Evolutionary conservation across 2,888 invertebrate genomes (phyloP), one percentile per base, ranked within the genome.

Genomic region (Ganaspis brasiliensis): DNA sequence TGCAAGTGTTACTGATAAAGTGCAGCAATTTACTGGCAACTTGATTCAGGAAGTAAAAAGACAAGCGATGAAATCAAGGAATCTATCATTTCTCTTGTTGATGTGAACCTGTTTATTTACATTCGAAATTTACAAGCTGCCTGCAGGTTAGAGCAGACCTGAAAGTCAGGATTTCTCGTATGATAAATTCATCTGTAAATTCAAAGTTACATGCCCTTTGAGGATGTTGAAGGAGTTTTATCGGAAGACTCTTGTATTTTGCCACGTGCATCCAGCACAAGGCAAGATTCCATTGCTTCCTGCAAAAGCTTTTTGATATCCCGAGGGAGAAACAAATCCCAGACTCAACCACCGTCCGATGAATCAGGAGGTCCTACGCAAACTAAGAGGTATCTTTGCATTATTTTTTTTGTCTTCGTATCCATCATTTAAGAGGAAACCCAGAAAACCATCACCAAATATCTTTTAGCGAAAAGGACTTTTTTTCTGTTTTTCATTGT

Each of bases 331-430:
- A 72, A 72, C 74, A 77, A 77, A 76, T 73, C 80, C 77, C 76
- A 76, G 81, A 79, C 75, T 63, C 72, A 75, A 67, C 77, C 75
- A 63, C 79, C n/a, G n/a, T n/a, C 78, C 74, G 72, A 74, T 21
- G 77, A 74, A 83, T 72, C 72, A 83, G 83, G 82, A 70, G 49
- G 61, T 75, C 57, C 79, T 61, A 78, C 52, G 52, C 31, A 31
- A 31, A 31, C 31, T 6, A 31, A 31, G 31, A 31, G 6, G 6
- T 31, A n/a, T 26, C 24, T 6, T 10, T 0, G 14, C 24, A n/a
- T n/a, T n/a, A n/a, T n/a, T n/a, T n/a, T n/a, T n/a, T n/a, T n/a
- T n/a, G n/a, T n/a, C n/a, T n/a, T n/a, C n/a, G n/a, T n/a, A n/a
- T n/a, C n/a, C n/a, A n/a, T n/a, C n/a, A n/a, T n/a, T n/a, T n/a